A percentile compares a stretch with the other conserved stretches of the same genome.
Evolutionary conservation across 2,888 invertebrate species (phyloP).

Genomic region (Itoplectis maculator): DNA sequence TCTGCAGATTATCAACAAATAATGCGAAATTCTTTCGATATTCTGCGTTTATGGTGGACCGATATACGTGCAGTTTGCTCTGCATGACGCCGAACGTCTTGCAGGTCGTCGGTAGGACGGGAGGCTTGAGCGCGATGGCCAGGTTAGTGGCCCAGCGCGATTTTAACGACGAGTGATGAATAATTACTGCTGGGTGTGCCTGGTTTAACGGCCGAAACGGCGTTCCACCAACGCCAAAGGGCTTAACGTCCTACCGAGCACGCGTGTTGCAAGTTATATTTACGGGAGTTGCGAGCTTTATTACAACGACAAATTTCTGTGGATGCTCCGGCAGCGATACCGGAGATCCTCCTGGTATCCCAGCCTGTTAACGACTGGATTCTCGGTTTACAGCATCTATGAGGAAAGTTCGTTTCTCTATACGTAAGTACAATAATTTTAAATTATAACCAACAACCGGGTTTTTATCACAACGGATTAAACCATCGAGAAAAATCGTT

Average conservation of each 20-base stretch:
- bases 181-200: slow-evolving; percentile 52
- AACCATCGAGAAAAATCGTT: no score
- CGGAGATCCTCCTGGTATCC: slow-evolving; percentile 11
- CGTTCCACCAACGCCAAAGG: slow-evolving; percentile 27
- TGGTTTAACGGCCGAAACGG: slow-evolving; percentile 47
- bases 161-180: slow-evolving; percentile 62
- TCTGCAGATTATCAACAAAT: background rate
- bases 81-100: slow-evolving; percentile 9
- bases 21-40: slow-evolving; percentile 41
- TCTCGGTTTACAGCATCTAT: background rate
- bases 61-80: slow-evolving; percentile 1
- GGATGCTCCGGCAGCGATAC: slow-evolving; percentile 12
- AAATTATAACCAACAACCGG: no score
- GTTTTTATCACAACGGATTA: no score
- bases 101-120: background rate
- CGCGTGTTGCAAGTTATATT: slow-evolving; percentile 41
- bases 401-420: slow-evolving; percentile 5
- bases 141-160: slow-evolving; percentile 40
- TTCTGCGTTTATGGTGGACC: slow-evolving; percentile 41
- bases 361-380: slow-evolving; percentile 10
- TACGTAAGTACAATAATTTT: no score
- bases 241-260: slow-evolving; percentile 8
- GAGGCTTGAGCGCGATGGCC: slow-evolving; percentile 24
- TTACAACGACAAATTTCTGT: slow-evolving; percentile 35
- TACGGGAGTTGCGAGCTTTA: slow-evolving; percentile 37